These are phyloP conservation scores for Temnothorax curvispinosus DNA, from an alignment of 1,140 invertebrate genomes.

Conservation along the genomic window DNA sequence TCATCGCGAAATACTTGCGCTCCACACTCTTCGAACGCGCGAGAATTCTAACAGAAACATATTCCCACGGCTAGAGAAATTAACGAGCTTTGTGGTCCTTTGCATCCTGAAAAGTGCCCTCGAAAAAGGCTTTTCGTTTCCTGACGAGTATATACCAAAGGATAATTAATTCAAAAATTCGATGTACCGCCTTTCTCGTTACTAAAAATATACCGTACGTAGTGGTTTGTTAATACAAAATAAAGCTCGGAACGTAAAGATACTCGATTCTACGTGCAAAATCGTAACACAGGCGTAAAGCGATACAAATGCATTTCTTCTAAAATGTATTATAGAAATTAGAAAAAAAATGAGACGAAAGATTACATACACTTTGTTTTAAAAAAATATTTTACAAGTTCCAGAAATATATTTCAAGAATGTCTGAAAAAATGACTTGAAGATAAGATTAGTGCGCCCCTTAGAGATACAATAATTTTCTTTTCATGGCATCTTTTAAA, in stretches of 20 bases:
- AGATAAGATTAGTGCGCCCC: conserved; percentile 15
- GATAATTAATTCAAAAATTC: conserved; percentile 15
- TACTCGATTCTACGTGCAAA: conserved; percentile 7
- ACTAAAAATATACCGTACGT: conserved; percentile 10
- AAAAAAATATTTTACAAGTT: not conserved
- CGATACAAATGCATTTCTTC: not conserved
- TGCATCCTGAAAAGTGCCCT: conserved; percentile 6
- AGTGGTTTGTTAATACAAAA: conserved; percentile 5
- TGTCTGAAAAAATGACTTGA: not conserved
- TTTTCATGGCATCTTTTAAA: not conserved
- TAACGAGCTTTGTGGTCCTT: conserved; percentile 32
- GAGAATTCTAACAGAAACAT: conserved; percentile 33
- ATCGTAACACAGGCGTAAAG: not conserved
- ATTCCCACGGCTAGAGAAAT: not conserved
- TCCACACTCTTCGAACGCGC: not conserved
- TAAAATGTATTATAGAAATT: not conserved
- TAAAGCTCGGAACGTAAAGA: not conserved
- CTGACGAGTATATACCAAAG: not conserved
- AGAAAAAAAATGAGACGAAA: not conserved
- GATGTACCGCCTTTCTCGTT: conserved; percentile 2
- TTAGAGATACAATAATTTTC: not conserved
- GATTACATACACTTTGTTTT: not conserved
- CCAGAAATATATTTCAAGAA: not conserved
- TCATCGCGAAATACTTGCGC: conserved; percentile 7
- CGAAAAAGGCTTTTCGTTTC: not conserved